Percentiles rank a stretch among this genome's conserved stretches.
Evolutionary conservation across 2,888 invertebrate species (phyloP).

Genomic region (Lasius platythorax): DNA sequence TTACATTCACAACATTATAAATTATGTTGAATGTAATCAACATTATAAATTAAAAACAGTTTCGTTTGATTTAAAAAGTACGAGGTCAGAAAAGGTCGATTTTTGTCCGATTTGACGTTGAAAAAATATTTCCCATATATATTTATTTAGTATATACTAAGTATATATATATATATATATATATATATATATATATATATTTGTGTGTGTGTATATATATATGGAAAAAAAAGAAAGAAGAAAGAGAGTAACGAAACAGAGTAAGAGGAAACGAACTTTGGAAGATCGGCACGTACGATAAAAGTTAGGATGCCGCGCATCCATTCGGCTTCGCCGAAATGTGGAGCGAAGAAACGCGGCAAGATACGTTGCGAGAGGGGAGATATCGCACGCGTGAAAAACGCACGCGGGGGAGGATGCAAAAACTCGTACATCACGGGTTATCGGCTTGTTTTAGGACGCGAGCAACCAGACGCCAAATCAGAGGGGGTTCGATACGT

Average conservation of each 20-base stretch:
- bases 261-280: background rate
- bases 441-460: slow-evolving; percentile 69
- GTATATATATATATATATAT: too few relatives aligned
- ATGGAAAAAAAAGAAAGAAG: background rate
- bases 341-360: slow-evolving; percentile 12
- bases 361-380: slow-evolving; percentile 24
- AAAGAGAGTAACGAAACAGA: background rate
- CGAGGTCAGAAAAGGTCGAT: too few relatives aligned
- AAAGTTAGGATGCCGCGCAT: background rate
- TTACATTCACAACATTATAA: too few relatives aligned
- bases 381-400: slow-evolving; percentile 37
- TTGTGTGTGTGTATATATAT: too few relatives aligned
- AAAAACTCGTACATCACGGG: slow-evolving; percentile 69
- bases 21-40: too few relatives aligned
- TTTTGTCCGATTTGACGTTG: too few relatives aligned
- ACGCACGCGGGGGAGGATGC: slow-evolving; percentile 15
- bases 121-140: too few relatives aligned
- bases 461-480: slow-evolving; percentile 35
- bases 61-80: too few relatives aligned
- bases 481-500: slow-evolving; percentile 44
- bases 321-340: slow-evolving; percentile 6
- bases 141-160: too few relatives aligned
- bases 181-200: too few relatives aligned
- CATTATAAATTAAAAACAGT: too few relatives aligned
- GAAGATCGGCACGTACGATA: slow-evolving; percentile 1